These are phyloP conservation scores for Myotis lucifugus DNA, from an alignment of 2,113 vertebrate genomes.

Conservation along the genomic window DNA sequence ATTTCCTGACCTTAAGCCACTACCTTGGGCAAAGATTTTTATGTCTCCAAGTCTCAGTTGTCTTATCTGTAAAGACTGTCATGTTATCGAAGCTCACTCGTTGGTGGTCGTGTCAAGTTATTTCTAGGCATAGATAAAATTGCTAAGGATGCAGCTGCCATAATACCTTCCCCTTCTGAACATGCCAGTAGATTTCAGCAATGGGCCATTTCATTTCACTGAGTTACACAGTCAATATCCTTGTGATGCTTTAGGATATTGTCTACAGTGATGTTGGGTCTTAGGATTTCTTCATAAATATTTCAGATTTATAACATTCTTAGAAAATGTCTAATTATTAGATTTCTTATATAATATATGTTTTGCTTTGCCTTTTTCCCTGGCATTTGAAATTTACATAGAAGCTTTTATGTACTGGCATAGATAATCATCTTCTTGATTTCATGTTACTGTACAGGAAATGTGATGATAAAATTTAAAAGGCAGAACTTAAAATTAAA, in stretches of 20 bases:
- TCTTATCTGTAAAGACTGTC: not conserved
- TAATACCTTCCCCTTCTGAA: not conserved
- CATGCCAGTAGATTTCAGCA: not conserved
- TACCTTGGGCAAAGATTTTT: not conserved
- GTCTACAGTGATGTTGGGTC: not conserved
- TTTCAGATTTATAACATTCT: not conserved
- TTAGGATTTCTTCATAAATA: conserved; percentile 4
- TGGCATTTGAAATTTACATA: not conserved
- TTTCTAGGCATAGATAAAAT: conserved; percentile 24
- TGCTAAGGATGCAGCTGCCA: not conserved
- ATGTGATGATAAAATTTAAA: conserved; percentile 27
- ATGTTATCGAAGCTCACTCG: not conserved
- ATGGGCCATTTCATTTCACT: not conserved
- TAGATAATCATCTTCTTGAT: conserved; percentile 18
- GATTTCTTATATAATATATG: not conserved
- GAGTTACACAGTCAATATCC: not conserved
- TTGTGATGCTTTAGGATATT: not conserved
- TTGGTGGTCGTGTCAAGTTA: not conserved
- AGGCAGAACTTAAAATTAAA: conserved; percentile 5
- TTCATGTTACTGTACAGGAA: conserved; percentile 10
- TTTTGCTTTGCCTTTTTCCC: not conserved
- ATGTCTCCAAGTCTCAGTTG: not conserved
- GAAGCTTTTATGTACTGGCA: not conserved
- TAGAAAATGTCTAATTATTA: conserved; percentile 30
- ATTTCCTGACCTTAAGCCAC: not conserved